Percentiles rank a stretch among this genome's conserved stretches.
These are phyloP conservation scores for Brachymystax lenok DNA, from an alignment of 2,797 vertebrate genomes.

Conservation along the genomic window DNA sequence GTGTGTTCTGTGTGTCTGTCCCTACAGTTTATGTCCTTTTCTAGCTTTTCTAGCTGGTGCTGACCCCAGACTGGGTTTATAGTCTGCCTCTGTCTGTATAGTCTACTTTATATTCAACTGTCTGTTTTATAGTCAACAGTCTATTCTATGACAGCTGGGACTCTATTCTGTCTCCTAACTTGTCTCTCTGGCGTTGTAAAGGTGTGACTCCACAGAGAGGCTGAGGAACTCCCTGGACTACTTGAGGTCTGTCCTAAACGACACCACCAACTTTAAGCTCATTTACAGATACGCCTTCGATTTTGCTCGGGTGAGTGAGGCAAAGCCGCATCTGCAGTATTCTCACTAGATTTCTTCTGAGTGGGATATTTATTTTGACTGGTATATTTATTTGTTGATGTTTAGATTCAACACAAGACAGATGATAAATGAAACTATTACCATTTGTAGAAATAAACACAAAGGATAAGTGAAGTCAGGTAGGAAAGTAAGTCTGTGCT, in stretches of 20 bases:
- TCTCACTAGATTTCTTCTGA: neutral
- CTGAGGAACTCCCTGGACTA: conserved; percentile 97
- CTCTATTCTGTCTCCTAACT: conserved; percentile 14
- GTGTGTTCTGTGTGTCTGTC: neutral
- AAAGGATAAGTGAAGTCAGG: neutral
- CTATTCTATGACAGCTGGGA: neutral
- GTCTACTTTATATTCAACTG: neutral
- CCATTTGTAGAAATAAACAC: neutral
- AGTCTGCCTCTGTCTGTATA: neutral
- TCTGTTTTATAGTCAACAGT: conserved; percentile 2
- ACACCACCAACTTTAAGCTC: conserved; percentile 98
- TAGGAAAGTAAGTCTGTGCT: neutral
- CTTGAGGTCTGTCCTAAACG: conserved; percentile 97
- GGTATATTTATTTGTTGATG: neutral
- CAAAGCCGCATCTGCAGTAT: neutral
- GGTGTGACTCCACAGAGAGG: conserved; percentile 97
- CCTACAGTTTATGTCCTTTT: neutral
- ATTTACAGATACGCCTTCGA: conserved; percentile 99
- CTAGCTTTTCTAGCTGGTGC: neutral
- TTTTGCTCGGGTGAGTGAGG: conserved; percentile 94
- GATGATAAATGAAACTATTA: neutral
- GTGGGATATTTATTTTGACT: neutral
- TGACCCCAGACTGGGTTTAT: neutral
- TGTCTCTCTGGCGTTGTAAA: conserved; percentile 68
- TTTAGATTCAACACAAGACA: neutral